Evolutionary conservation across 2,113 vertebrate species (phyloP), one percentile per base, ranked within the genome.

Genomic region (Panthera leo): DNA sequence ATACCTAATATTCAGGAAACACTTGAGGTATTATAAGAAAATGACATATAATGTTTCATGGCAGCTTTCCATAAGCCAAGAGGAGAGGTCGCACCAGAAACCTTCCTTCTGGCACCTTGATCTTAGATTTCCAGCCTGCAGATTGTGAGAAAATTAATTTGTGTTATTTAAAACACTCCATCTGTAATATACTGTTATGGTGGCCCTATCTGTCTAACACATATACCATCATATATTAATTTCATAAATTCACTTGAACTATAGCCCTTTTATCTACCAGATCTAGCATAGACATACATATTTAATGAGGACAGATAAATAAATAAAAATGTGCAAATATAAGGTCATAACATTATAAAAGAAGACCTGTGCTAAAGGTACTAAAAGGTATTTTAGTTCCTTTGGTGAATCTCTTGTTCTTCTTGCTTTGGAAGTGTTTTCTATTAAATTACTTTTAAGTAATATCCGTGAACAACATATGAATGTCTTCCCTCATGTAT

Each of bases 21-120:
- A 96, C 31, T 96, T 97, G 91, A 87, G 58, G 82, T 36, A 76
- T 85, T 90, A 45, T 95, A 36, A 85, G 70, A 86, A 85, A 93
- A 53, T 65, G 48, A 25, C 23, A 4, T 63, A 8, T 71, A 61
- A 10, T 34, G 1, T 73, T 94, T 67, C 89, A 45, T 29, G 23
- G 7, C 9, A 14, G 31, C 5, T 4, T 29, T 53, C 18, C 58
- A 48, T 34, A 94, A 70, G 65, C 3, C 5, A 76, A 55, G 5
- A 85, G 11, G n/a, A 87, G 23, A 31, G 25, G 8, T 4, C 15
- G 42, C n/a, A 53, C 29, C 5, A 48, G 36, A 92, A 88, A 71
- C 1, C 0, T 1, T 51, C 34, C 68, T 85, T n/a, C 79, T 15
- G 15, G 11, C 21, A 58, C 3, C 5, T 78, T 91, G 29, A 19